Base-by-base conservation (phyloP, 2,888 invertebrate genomes). In the Onthophagus sagittarius region DNA sequence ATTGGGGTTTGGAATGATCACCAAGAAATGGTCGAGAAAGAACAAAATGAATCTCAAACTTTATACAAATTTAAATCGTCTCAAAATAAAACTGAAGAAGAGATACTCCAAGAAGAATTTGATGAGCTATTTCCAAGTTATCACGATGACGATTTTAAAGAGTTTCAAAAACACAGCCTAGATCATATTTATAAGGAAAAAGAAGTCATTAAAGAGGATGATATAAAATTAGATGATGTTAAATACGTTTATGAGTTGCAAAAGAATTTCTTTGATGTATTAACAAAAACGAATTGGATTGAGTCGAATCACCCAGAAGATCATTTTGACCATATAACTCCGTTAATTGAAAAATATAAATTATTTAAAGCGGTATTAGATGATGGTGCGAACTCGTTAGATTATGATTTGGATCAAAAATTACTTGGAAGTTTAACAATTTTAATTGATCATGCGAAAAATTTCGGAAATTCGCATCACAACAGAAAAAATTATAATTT, bases 1-100 rank as follows among this genome's bases (percentile, higher is more conserved):
- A 91, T 93, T 15, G 83, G 88, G 72, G 86, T 91, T 0, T 97
- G 97, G 96, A 90, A 91, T 79, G 88, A 90, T 73, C 93, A 95
- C 78, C 91, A 94, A 79, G 89, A 90, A 70, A 89, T 90, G 31
- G 88, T 89, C 14, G 90, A 90, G 77, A 87, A 87, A 79, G 89
- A 90, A 78, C 90, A 92, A 77, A 88, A 89, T 71, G 94, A 94
- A 78, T 92, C 93, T 74, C 94, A 94, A 71, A 92, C 91, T 77
- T 85, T 96, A 65, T 94, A 93, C 83, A 53, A 53, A 4, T 53
- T 9, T 11, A 53, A 53, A 53, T 53, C 39, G 6, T 23, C 23
- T 2, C 89, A 90, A 78, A 88, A 89, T 15, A 88, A 91, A 80
- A 88, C 91, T 15, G 94, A 94, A 80, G 93, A 93, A 76, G 89